These are phyloP conservation scores for Mus minutoides DNA, from an alignment of 2,797 vertebrate genomes.

Conservation along the genomic window DNA sequence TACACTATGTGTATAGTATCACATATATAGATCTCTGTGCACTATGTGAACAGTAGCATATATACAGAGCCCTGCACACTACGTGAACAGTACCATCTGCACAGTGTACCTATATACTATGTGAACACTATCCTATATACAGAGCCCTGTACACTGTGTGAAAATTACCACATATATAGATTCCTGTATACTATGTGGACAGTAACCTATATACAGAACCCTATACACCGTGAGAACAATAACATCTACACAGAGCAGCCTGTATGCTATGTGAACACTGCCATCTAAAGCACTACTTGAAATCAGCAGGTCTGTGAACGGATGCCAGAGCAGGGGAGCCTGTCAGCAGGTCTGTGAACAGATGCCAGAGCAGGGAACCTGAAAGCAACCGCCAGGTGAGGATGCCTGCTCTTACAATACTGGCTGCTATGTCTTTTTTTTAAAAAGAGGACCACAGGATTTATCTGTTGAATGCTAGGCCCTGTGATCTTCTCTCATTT, in stretches of 20 bases:
- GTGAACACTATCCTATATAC: constrained; percentile 72
- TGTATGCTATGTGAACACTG: constrained; percentile 76
- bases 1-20: constrained; percentile 80
- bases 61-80: constrained; percentile 28
- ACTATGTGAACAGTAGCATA: constrained; percentile 83
- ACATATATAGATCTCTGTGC: constrained; percentile 69
- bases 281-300: constrained; percentile 81
- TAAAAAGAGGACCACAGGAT: not conserved
- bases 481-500: constrained; percentile 39
- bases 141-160: constrained; percentile 6
- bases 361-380: not conserved
- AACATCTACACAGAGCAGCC: too few relatives aligned
- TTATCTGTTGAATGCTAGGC: not conserved
- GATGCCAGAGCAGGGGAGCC: not conserved
- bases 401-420: not conserved
- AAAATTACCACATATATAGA: constrained; percentile 84
- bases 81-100: not conserved
- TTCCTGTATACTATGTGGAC: constrained; percentile 51
- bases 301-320: constrained; percentile 13
- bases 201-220: too few relatives aligned
- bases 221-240: too few relatives aligned
- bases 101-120: not conserved
- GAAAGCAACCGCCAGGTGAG: not conserved
- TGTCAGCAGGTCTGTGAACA: constrained; percentile 2
- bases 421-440: not conserved